Evolutionary conservation across 92 coral and sea anemone species (phyloP), one percentile per base, ranked within the genome.

Genomic region (Epizoanthus stellaris): DNA sequence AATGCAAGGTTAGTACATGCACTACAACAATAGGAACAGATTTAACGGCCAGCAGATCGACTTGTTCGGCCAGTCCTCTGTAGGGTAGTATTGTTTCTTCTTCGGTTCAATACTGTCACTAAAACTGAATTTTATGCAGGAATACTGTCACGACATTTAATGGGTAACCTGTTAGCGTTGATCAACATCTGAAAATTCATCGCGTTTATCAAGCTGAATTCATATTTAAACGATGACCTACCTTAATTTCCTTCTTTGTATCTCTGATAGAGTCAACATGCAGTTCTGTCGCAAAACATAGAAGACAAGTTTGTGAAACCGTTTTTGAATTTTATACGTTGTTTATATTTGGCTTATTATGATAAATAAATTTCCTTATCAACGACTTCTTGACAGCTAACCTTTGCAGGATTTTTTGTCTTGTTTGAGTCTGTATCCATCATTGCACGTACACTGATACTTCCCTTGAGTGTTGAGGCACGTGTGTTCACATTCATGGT

Each of bases 401-500:
- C 77, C 70, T 62, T 79, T 63, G 83, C 83, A 79, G 58, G 83
- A 79, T 45, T 21, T 63, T 11, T 59, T 34, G 49, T 79, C 83
- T 11, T 79, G 43, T 19, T 63, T 79, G 42, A 79, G 83, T 64
- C 83, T 64, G 23, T 63, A 79, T 0, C 83, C 83, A 42, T 20
- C 14, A 40, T 64, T 63, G 14, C 83, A 79, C 0, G 72, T 79
- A 43, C 83, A 79, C 70, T 79, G 83, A 42, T 79, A 79, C 17
- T 38, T 45, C 17, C 83, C 83, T 42, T 79, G 83, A 5, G 83
- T 79, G 59, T 79, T 79, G 59, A 79, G 67, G 14, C 83, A 79
- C 61, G 43, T 79, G 17, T 79, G 83, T 64, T 79, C 83, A 43
- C 83, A 79, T 36, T 42, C 70, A 15, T 40, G 72, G n/a, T 79